Percentiles rank a stretch among this genome's conserved stretches.
Conservation (phyloP, 2,888 invertebrate genomes). For the Tineola bisselliella region DNA sequence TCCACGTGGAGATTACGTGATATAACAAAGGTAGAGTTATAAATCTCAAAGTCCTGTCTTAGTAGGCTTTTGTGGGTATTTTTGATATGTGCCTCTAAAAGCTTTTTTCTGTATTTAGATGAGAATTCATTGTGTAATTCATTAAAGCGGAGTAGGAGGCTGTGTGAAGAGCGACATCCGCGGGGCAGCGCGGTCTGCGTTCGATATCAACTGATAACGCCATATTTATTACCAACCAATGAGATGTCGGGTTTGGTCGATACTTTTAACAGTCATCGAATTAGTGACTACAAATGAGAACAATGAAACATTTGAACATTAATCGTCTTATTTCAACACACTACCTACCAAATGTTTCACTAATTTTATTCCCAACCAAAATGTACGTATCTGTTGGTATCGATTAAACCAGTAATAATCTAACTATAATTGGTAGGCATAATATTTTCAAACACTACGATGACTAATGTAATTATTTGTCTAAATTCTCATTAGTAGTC, state of each 20-base stretch:
- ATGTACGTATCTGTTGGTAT: background rate
- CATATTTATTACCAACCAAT: slow-evolving; percentile 58
- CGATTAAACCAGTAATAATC: background rate
- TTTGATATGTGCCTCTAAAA: slow-evolving; percentile 70
- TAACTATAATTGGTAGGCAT: slow-evolving; percentile 15
- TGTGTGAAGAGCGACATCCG: slow-evolving; percentile 29
- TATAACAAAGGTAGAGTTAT: slow-evolving; percentile 65
- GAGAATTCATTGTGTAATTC: slow-evolving; percentile 69
- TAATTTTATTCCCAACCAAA: background rate
- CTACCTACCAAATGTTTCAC: background rate
- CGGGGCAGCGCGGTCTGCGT: slow-evolving; percentile 27
- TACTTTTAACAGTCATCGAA: slow-evolving; percentile 52
- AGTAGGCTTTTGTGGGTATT: slow-evolving; percentile 68
- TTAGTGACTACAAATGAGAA: slow-evolving; percentile 49
- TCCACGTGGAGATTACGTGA: slow-evolving; percentile 68
- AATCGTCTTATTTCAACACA: background rate
- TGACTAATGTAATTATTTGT: slow-evolving; percentile 14
- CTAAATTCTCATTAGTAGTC: slow-evolving; percentile 29
- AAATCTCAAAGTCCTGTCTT: slow-evolving; percentile 65
- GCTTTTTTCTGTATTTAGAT: slow-evolving; percentile 70
- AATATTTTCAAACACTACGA: slow-evolving; percentile 25
- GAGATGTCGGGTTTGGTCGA: slow-evolving; percentile 51
- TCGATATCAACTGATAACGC: slow-evolving; percentile 64
- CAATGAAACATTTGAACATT: background rate
- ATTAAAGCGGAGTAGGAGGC: slow-evolving; percentile 61